These are phyloP conservation scores for Castor canadensis DNA, from an alignment of 2,113 vertebrate genomes.

Conservation along the genomic window DNA sequence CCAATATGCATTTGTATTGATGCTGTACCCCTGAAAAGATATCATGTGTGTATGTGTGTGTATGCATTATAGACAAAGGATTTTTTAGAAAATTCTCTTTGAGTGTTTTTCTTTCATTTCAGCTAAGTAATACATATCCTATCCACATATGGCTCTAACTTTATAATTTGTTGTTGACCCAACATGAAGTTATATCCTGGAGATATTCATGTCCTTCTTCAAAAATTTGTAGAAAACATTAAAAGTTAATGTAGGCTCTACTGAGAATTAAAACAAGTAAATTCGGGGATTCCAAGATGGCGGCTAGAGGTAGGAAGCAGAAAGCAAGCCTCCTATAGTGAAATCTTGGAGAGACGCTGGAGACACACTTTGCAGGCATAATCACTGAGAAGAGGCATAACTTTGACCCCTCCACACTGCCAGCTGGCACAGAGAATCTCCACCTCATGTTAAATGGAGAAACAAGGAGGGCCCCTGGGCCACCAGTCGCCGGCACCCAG, in stretches of 20 bases:
- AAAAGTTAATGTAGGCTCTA: not conserved
- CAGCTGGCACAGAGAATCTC: no score
- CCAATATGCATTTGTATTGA: not conserved
- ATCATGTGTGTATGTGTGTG: no score
- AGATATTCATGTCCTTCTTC: not conserved
- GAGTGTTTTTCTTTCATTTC: not conserved
- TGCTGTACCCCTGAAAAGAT: not conserved
- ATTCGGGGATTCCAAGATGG: no score
- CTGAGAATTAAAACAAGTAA: conserved; percentile 10
- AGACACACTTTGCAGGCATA: no score
- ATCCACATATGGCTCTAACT: not conserved
- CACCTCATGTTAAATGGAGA: no score
- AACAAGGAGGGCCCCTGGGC: no score
- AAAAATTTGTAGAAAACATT: not conserved
- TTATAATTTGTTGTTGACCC: not conserved
- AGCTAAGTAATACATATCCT: not conserved
- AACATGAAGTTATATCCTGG: not conserved
- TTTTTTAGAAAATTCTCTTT: not conserved
- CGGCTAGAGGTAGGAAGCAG: no score
- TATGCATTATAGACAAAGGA: not conserved
- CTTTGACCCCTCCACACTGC: no score
- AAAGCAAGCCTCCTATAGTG: no score
- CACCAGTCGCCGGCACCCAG: no score
- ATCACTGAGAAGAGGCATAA: no score
- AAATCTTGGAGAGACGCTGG: no score